These are phyloP conservation scores for Synergus gifuensis DNA, from an alignment of 2,888 invertebrate genomes.

Conservation along the genomic window DNA sequence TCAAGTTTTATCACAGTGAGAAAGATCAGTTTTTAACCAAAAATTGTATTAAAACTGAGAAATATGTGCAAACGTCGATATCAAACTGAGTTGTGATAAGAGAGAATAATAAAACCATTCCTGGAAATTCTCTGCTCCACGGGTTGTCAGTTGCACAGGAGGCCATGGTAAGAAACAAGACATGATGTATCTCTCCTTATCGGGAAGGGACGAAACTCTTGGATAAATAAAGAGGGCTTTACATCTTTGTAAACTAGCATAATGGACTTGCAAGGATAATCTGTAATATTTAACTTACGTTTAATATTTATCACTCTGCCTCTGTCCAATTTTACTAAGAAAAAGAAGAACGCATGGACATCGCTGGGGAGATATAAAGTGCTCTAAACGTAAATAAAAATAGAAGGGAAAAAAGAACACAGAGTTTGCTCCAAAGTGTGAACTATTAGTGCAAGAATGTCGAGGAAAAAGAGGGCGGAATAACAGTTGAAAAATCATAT, in stretches of 20 bases:
- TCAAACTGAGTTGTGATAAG: background rate
- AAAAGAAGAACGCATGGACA: background rate
- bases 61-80: background rate
- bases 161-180: background rate
- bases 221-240: background rate
- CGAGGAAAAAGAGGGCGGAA: background rate
- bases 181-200: background rate
- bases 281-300: background rate
- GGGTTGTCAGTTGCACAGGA: background rate
- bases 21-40: background rate
- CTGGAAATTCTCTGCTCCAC: background rate
- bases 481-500: no score
- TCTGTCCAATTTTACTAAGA: background rate
- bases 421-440: background rate
- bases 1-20: background rate
- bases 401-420: background rate
- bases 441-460: background rate
- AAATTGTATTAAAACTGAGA: background rate
- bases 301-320: background rate
- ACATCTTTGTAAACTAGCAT: background rate
- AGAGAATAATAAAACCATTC: background rate
- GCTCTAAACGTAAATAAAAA: constrained; percentile 1
- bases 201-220: background rate
- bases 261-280: background rate
- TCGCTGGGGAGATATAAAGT: background rate